phyloP scores from a whole-genome alignment of 2,113 vertebrate species.

The Neopipo cinnamomea region DNA sequence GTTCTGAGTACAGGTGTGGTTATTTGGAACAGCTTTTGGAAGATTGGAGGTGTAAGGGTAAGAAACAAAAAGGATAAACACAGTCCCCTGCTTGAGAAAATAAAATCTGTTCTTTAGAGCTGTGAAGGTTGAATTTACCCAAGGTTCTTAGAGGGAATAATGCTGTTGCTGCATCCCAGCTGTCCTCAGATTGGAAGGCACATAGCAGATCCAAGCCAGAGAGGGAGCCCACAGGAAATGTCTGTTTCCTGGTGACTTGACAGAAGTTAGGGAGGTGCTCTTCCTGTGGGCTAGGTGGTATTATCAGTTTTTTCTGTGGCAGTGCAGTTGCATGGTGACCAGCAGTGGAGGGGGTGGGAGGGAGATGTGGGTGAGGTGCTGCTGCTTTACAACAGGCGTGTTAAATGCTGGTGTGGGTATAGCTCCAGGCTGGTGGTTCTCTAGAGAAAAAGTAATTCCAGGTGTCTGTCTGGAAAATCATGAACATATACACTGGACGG shows the following conservation, averaged over 20 bases:
- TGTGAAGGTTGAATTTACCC: not conserved
- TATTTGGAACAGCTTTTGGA: not conserved
- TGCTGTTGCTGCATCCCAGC: not conserved
- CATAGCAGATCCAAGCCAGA: not conserved
- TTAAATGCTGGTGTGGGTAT: not conserved
- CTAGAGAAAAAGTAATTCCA: not conserved
- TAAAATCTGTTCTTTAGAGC: not conserved
- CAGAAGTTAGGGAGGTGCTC: not conserved
- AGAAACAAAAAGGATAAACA: not conserved
- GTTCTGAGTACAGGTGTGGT: not conserved
- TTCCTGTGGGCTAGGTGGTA: not conserved
- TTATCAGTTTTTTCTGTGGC: not conserved
- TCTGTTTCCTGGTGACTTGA: not conserved
- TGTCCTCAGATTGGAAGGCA: not conserved
- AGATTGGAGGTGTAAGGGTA: not conserved
- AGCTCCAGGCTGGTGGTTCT: not conserved
- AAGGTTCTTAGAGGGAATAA: not conserved
- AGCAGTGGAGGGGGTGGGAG: not conserved
- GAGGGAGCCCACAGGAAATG: not conserved
- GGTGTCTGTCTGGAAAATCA: not conserved
- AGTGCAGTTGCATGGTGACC: not conserved
- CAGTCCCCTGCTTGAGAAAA: not conserved
- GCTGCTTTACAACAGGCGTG: not conserved
- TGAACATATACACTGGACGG: not conserved
- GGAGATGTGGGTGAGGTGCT: fast-evolving